phyloP scores from a whole-genome alignment of 2,797 vertebrate genomes.

The Sebastolobus alascanus region DNA sequence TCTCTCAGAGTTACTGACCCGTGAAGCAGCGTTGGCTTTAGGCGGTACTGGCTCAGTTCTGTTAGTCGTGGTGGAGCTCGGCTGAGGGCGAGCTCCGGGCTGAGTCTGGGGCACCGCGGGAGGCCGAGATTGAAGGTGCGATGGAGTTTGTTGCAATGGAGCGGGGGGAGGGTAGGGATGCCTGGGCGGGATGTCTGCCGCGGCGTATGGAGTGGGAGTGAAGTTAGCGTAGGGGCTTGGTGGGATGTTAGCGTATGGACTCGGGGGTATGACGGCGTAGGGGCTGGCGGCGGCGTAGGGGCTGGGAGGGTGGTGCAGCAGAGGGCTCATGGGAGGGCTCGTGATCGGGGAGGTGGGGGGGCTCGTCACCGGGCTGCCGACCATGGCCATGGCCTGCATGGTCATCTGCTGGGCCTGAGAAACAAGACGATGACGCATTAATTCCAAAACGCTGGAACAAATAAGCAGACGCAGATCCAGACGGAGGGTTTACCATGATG shows the following conservation, averaged over 20 bases:
- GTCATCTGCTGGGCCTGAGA: slow-evolving; percentile 92
- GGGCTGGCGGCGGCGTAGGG: slow-evolving; percentile 69
- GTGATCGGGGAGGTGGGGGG: slow-evolving; percentile 75
- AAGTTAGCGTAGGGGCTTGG: slow-evolving; percentile 79
- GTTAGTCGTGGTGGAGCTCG: slow-evolving; percentile 27
- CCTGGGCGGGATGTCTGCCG: slow-evolving; percentile 45
- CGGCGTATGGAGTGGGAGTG: slow-evolving; percentile 68
- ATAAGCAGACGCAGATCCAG: slow-evolving; percentile 43
- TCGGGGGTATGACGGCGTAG: slow-evolving; percentile 69
- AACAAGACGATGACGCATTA: slow-evolving; percentile 24
- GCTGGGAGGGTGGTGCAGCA: slow-evolving; percentile 71
- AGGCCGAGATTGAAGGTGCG: slow-evolving; percentile 37
- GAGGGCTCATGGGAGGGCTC: slow-evolving; percentile 78
- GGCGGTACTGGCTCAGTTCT: slow-evolving; percentile 27
- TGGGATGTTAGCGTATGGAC: slow-evolving; percentile 74
- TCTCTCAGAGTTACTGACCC: slow-evolving; percentile 71
- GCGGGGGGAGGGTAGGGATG: slow-evolving; percentile 49
- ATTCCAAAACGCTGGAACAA: slow-evolving; percentile 13
- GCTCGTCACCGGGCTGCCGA: slow-evolving; percentile 76
- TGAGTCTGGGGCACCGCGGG: slow-evolving; percentile 8
- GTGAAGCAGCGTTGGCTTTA: slow-evolving; percentile 38
- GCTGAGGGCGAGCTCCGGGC: slow-evolving; percentile 21
- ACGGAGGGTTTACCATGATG: slow-evolving; percentile 83
- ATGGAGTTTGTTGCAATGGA: slow-evolving; percentile 32
- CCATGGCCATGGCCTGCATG: slow-evolving; percentile 88